Evolutionary conservation across 2,113 vertebrate species (phyloP).

Genomic region (Loxodonta africana): DNA sequence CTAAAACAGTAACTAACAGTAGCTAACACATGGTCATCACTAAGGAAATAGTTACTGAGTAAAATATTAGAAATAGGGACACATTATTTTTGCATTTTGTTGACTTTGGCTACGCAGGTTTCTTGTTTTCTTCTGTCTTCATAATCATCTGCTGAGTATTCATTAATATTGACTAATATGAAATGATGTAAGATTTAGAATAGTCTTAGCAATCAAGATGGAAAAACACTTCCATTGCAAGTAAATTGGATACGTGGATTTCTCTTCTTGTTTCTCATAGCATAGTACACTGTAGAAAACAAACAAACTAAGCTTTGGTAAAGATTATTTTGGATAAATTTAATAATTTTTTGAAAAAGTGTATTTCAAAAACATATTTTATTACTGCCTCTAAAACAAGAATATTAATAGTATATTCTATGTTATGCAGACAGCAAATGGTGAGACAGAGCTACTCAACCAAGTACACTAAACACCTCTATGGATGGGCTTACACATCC

Average conservation of each 20-base stretch:
- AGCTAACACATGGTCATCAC: not conserved
- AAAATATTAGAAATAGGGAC: not conserved
- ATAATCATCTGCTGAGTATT: not conserved
- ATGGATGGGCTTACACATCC: not conserved
- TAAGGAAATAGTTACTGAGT: not conserved
- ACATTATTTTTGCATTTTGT: not conserved
- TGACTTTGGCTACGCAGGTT: not conserved
- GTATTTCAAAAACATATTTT: constrained; percentile 37
- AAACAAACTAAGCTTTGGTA: constrained; percentile 37
- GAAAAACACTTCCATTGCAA: not conserved
- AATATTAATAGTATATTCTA: not conserved
- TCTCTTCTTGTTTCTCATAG: constrained; percentile 19
- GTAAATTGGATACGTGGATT: not conserved
- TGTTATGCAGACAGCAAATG: not conserved
- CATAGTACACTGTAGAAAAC: not conserved
- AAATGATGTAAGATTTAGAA: not conserved
- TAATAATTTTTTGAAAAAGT: constrained; percentile 50
- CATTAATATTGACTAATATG: not conserved
- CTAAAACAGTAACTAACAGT: not conserved
- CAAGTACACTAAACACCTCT: not conserved
- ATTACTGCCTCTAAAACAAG: constrained; percentile 3
- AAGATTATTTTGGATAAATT: constrained; percentile 38
- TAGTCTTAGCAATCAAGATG: not conserved
- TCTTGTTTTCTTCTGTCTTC: not conserved
- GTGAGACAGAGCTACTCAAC: not conserved